phyloP scores from a whole-genome alignment of 2,888 invertebrate species.

The Lamproptera curius region DNA sequence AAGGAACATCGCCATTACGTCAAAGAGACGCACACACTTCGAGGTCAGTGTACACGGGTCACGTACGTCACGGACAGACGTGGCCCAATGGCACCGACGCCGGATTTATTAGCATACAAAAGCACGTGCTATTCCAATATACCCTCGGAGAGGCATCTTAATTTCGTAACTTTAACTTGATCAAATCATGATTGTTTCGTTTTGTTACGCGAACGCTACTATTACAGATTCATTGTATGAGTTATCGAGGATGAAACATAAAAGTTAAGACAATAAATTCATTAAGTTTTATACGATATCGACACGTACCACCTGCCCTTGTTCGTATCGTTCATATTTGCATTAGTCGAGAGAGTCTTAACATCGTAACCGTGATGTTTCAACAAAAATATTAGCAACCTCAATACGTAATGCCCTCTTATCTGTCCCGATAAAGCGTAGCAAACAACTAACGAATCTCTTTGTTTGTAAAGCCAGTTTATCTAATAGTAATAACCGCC shows the following conservation, averaged over 20 bases:
- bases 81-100: constrained; percentile 32
- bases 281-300: too few species aligned
- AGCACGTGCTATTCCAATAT: constrained; percentile 6
- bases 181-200: too few species aligned
- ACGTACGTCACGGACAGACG: constrained; percentile 37
- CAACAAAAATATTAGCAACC: constrained; percentile 16
- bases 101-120: constrained; percentile 23
- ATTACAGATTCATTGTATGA: too few species aligned
- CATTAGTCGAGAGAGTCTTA: constrained; percentile 5
- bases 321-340: constrained; percentile 18
- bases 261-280: too few species aligned
- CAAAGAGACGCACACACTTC: constrained; percentile 36
- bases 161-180: too few species aligned
- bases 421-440: constrained; percentile 17
- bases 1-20: constrained; percentile 40
- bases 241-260: too few species aligned
- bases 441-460: constrained; percentile 11
- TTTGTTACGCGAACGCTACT: too few species aligned
- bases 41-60: constrained; percentile 48
- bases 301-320: constrained; percentile 12
- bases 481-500: constrained; percentile 1
- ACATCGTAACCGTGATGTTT: constrained; percentile 10
- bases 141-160: constrained; percentile 19
- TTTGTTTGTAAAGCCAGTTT: constrained; percentile 7
- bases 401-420: constrained; percentile 11